Conservation (phyloP, 1,140 invertebrate genomes). For the Drosophila novamexicana region DNA sequence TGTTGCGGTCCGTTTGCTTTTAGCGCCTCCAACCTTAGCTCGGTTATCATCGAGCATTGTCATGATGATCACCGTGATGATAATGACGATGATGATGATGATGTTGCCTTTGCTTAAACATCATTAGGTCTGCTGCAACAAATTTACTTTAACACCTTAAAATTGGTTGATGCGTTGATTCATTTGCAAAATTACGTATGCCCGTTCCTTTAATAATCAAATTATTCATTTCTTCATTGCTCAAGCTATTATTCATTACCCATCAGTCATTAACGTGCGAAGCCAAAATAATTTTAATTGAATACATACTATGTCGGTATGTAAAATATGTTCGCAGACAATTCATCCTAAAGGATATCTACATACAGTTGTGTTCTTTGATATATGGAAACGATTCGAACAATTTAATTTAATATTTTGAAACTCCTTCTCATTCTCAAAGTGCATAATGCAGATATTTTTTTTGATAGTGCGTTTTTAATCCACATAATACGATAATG, state of each 20-base stretch:
- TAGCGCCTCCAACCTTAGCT: slow-evolving; percentile 29
- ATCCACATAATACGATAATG: too few species aligned
- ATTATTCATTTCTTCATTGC: neutral
- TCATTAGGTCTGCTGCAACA: slow-evolving; percentile 3
- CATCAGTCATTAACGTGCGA: neutral
- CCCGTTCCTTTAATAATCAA: neutral
- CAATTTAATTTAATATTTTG: too few species aligned
- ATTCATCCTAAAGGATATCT: too few species aligned
- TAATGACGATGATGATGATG: neutral
- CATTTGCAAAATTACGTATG: neutral
- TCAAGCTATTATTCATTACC: neutral
- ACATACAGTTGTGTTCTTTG: too few species aligned
- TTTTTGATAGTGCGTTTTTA: too few species aligned
- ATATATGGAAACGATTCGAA: too few species aligned
- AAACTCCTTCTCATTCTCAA: too few species aligned
- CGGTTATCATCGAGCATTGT: neutral
- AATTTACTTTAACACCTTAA: slow-evolving; percentile 33
- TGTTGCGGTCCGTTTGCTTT: slow-evolving; percentile 26
- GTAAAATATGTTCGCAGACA: too few species aligned
- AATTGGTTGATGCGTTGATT: neutral
- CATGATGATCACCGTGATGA: neutral
- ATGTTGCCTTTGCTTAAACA: neutral
- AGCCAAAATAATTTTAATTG: too few species aligned
- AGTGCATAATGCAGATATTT: too few species aligned
- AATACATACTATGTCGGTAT: too few species aligned